phyloP scores from a whole-genome alignment of 1,140 invertebrate genomes.

The Harlomillsia oculata region DNA sequence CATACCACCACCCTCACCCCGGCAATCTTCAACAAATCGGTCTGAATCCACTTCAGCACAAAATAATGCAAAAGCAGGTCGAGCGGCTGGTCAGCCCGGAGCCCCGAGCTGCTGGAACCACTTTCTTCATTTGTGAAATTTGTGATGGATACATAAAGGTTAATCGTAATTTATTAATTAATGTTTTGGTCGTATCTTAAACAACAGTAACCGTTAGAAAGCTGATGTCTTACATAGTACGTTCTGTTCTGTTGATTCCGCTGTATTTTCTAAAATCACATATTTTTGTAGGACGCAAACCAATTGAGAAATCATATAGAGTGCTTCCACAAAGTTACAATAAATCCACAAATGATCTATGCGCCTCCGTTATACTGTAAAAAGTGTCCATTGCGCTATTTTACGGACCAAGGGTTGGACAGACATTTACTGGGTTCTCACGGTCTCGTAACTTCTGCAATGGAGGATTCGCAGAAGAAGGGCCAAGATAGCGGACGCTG shows the following conservation, averaged over 20 bases:
- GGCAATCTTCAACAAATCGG: constrained; percentile 43
- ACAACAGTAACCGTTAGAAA: too few species aligned
- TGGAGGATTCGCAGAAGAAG: constrained; percentile 82
- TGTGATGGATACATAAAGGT: constrained; percentile 88
- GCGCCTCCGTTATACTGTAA: constrained; percentile 87
- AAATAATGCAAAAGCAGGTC: constrained; percentile 6
- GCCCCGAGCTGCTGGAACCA: constrained; percentile 47
- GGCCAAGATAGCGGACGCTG: constrained; percentile 86
- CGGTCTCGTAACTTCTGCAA: constrained; percentile 87
- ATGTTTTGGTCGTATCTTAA: too few species aligned
- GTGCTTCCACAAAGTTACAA: constrained; percentile 92
- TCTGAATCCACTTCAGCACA: constrained; percentile 4
- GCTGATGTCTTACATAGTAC: too few species aligned
- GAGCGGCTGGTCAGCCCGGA: too few species aligned
- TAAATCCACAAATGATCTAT: constrained; percentile 92
- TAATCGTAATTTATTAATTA: constrained; percentile 21
- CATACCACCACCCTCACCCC: constrained; percentile 72
- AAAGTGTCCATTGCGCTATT: constrained; percentile 83
- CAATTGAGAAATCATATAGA: constrained; percentile 88
- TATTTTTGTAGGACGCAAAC: constrained; percentile 60
- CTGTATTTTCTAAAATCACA: neutral
- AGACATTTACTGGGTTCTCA: constrained; percentile 85
- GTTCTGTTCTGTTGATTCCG: too few species aligned
- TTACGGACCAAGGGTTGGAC: constrained; percentile 78
- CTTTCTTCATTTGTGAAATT: constrained; percentile 84